Percentiles rank a stretch among this genome's conserved stretches.
Evolutionary conservation across 2,113 vertebrate genomes (phyloP).

Genomic region (Motacilla alba): DNA sequence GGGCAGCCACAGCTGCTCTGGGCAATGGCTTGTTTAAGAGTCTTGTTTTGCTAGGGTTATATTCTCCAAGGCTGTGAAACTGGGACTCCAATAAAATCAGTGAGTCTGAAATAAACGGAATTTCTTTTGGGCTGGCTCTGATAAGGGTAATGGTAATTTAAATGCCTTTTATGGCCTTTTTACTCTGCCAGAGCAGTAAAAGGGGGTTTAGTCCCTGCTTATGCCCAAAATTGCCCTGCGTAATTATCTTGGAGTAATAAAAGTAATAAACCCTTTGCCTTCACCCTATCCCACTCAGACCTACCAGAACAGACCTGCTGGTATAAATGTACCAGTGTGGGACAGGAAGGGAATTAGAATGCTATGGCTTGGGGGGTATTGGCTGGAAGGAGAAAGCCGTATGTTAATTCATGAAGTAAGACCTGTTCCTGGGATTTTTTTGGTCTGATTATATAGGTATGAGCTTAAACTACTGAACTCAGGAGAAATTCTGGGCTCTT

Average conservation of each 20-base stretch:
- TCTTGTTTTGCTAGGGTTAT: background rate
- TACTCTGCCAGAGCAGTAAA: constrained; percentile 32
- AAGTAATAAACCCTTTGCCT: constrained; percentile 11
- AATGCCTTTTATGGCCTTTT: constrained; percentile 17
- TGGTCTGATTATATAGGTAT: background rate
- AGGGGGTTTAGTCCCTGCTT: constrained; percentile 24
- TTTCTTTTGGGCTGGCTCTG: background rate
- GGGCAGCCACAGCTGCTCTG: background rate
- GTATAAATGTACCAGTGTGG: background rate
- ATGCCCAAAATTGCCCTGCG: background rate
- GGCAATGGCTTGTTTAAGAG: background rate
- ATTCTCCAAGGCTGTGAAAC: background rate
- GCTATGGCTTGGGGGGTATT: background rate
- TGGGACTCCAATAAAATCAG: background rate
- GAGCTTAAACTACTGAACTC: constrained; percentile 17
- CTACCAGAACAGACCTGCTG: background rate
- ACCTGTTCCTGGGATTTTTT: background rate
- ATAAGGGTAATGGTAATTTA: constrained; percentile 17
- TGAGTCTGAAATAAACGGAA: background rate
- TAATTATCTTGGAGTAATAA: constrained; percentile 26
- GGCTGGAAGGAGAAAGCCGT: background rate
- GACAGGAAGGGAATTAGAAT: constrained; percentile 26
- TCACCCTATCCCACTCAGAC: background rate
- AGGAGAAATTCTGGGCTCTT: background rate
- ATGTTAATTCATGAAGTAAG: background rate